Percentiles rank a stretch among this genome's conserved stretches.
phyloP scores from a whole-genome alignment of 2,888 invertebrate genomes.

The Rhabditoides inermis region DNA sequence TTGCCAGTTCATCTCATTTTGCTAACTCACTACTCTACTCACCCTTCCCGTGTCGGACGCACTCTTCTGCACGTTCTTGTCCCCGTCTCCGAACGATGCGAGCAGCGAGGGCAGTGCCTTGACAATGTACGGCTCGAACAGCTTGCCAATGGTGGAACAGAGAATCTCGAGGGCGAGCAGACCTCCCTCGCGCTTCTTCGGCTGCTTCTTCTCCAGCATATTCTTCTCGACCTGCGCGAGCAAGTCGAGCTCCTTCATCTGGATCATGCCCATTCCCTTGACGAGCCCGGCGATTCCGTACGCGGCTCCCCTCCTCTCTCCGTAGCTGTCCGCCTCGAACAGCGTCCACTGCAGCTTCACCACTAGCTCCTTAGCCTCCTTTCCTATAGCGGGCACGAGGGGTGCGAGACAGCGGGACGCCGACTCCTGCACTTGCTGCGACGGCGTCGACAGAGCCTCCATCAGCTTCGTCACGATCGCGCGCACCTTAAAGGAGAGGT shows the following conservation, averaged over 20 bases:
- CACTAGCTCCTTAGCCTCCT: constrained; percentile 79
- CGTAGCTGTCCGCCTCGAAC: constrained; percentile 82
- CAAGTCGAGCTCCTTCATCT: constrained; percentile 80
- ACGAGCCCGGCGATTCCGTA: constrained; percentile 80
- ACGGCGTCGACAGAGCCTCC: constrained; percentile 85
- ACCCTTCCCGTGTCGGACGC: background rate
- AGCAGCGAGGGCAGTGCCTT: constrained; percentile 80
- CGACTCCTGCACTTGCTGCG: constrained; percentile 90
- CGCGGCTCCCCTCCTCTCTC: constrained; percentile 86
- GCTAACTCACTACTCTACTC: background rate
- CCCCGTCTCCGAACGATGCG: constrained; percentile 87
- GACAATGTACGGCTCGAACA: constrained; percentile 97
- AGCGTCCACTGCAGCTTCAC: constrained; percentile 77
- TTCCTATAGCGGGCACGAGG: constrained; percentile 81
- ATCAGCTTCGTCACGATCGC: constrained; percentile 83
- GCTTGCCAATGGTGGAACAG: constrained; percentile 76
- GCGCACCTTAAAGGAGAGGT: too few relatives aligned
- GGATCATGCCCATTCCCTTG: constrained; percentile 89
- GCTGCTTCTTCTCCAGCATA: constrained; percentile 92
- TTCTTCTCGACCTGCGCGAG: constrained; percentile 71
- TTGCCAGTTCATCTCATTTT: too few relatives aligned
- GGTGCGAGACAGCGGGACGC: constrained; percentile 91
- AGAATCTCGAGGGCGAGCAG: constrained; percentile 90
- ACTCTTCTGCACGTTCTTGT: constrained; percentile 83
- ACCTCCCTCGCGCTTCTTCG: constrained; percentile 79